phyloP scores from a whole-genome alignment of 2,888 invertebrate genomes.

The Abrostola tripartita region DNA sequence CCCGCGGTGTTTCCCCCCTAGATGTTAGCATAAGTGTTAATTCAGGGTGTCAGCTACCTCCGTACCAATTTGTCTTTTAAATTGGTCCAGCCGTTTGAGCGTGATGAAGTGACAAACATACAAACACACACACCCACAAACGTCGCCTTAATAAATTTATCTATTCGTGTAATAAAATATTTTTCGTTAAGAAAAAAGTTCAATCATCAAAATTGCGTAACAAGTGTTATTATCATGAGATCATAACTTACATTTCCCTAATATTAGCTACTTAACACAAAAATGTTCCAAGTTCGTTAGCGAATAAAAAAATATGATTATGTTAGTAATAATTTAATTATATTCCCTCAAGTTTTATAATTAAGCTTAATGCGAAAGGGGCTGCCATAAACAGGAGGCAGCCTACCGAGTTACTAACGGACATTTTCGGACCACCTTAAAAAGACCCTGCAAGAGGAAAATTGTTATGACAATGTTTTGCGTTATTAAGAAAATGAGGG shows the following conservation, averaged over 20 bases:
- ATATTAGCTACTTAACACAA: constrained; percentile 18
- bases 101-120: too few relatives aligned
- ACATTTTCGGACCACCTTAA: constrained; percentile 15
- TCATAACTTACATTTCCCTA: constrained; percentile 19
- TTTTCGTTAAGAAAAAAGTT: background rate
- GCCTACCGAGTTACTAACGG: constrained; percentile 18
- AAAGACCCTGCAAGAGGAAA: constrained; percentile 35
- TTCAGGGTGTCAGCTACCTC: too few relatives aligned
- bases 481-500: constrained; percentile 45
- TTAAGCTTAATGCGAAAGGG: constrained; percentile 56
- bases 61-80: too few relatives aligned
- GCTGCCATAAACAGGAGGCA: constrained; percentile 32
- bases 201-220: background rate
- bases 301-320: constrained; percentile 48
- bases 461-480: constrained; percentile 35
- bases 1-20: too few relatives aligned
- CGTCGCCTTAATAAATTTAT: too few relatives aligned
- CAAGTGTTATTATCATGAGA: constrained; percentile 11
- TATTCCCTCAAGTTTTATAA: constrained; percentile 54
- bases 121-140: too few relatives aligned
- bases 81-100: too few relatives aligned
- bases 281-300: constrained; percentile 53
- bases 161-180: too few relatives aligned
- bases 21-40: too few relatives aligned
- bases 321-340: constrained; percentile 58